These are phyloP conservation scores for Rhinogobio ventralis DNA, from an alignment of 2,797 vertebrate genomes.

Conservation along the genomic window DNA sequence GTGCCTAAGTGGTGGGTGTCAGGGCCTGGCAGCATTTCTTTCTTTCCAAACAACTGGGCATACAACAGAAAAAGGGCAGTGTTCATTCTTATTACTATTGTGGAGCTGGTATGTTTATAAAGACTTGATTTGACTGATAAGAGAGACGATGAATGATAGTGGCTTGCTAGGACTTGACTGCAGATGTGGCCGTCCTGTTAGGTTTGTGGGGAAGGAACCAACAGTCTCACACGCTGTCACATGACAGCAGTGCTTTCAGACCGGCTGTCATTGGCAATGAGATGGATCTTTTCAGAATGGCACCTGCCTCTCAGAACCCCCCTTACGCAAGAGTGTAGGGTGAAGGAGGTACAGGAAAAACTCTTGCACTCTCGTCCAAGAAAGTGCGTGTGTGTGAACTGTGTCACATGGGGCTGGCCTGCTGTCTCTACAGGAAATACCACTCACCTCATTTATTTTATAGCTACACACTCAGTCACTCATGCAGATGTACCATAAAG, in stretches of 20 bases:
- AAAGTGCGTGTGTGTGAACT: conserved; percentile 6
- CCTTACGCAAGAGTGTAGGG: conserved; percentile 50
- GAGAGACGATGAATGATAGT: background rate
- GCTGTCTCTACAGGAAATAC: conserved; percentile 39
- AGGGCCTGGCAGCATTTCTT: background rate
- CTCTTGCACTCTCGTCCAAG: conserved; percentile 37
- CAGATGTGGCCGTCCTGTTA: background rate
- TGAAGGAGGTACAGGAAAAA: conserved; percentile 56
- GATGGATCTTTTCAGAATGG: conserved; percentile 69
- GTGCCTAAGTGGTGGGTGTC: background rate
- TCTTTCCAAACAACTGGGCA: conserved; percentile 3
- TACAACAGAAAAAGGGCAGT: background rate
- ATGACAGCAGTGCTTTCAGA: conserved; percentile 21
- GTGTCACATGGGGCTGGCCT: conserved; percentile 49
- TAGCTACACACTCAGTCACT: conserved; percentile 6
- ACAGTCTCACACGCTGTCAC: conserved; percentile 17
- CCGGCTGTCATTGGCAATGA: conserved; percentile 55
- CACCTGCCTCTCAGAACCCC: conserved; percentile 54
- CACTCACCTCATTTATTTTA: conserved; percentile 41
- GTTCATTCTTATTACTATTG: background rate
- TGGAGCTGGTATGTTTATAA: background rate
- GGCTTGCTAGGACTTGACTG: background rate
- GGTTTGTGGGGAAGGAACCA: background rate
- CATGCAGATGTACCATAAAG: background rate
- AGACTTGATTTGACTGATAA: background rate